A percentile compares a stretch with the other conserved stretches of the same genome.
Evolutionary conservation across 2,113 vertebrate genomes (phyloP).

Genomic region (Hippocampus guttulatus): DNA sequence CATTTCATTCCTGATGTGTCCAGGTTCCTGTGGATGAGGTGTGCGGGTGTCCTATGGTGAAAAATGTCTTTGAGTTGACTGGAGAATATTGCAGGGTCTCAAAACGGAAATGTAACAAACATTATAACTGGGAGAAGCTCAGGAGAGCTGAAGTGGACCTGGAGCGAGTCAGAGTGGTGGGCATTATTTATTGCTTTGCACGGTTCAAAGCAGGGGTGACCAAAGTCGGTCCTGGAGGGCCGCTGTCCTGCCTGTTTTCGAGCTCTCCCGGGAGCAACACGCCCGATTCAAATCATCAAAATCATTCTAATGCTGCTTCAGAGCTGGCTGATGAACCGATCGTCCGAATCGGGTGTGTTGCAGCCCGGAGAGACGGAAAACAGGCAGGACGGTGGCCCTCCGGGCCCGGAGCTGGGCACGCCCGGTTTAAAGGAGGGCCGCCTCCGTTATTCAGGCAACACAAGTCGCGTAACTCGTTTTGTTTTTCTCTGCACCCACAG

Average conservation of each 20-base stretch:
- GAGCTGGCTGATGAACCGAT: too few relatives aligned
- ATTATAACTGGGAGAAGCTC: slow-evolving; percentile 93
- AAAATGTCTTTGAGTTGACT: slow-evolving; percentile 85
- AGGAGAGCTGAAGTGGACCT: slow-evolving; percentile 88
- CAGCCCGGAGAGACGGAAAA: too few relatives aligned
- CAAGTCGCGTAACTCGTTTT: not conserved
- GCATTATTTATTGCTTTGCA: slow-evolving; percentile 6
- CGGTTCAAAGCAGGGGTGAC: too few relatives aligned
- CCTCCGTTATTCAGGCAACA: too few relatives aligned
- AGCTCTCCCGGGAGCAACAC: too few relatives aligned
- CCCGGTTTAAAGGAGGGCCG: not conserved
- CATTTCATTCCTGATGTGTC: not conserved
- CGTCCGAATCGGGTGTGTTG: too few relatives aligned
- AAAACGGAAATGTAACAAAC: slow-evolving; percentile 88
- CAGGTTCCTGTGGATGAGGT: slow-evolving; percentile 85
- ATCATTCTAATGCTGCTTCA: too few relatives aligned
- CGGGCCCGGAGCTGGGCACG: too few relatives aligned
- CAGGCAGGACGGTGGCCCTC: too few relatives aligned
- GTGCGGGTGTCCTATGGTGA: slow-evolving; percentile 86
- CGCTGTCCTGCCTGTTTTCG: too few relatives aligned
- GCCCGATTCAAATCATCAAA: too few relatives aligned
- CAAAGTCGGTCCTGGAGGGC: too few relatives aligned
- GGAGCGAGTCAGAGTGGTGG: slow-evolving; percentile 87
- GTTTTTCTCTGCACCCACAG: slow-evolving; percentile 49
- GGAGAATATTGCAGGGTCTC: slow-evolving; percentile 86